A percentile compares a stretch with the other conserved stretches of the same genome.
phyloP scores from a whole-genome alignment of 2,797 vertebrate genomes.

The Hapalemur alaotrensis region DNA sequence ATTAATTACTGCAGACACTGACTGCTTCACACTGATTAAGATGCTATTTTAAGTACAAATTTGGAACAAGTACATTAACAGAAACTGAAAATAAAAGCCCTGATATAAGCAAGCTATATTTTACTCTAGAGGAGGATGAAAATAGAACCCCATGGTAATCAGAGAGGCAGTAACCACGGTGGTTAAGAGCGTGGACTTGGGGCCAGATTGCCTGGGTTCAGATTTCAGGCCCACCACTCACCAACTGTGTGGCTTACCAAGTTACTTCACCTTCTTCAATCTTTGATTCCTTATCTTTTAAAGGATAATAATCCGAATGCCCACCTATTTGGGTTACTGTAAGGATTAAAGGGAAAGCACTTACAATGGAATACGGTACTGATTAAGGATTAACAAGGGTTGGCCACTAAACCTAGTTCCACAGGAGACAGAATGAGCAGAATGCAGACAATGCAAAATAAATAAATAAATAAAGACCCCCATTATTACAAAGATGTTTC shows the following conservation, averaged over 20 bases:
- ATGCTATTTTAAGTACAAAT: constrained; percentile 14
- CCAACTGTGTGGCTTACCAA: not conserved
- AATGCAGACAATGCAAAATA: not conserved
- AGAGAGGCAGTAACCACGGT: not conserved
- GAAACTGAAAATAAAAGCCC: not conserved
- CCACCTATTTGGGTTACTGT: not conserved
- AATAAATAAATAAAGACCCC: not conserved
- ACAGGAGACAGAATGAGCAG: not conserved
- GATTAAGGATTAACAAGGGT: not conserved
- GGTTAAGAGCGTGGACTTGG: not conserved
- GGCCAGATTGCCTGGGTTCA: not conserved
- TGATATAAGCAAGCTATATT: not conserved
- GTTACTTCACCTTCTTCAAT: not conserved
- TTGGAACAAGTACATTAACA: constrained; percentile 2
- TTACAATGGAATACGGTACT: not conserved
- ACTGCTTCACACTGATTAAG: not conserved
- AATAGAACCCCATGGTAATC: not conserved
- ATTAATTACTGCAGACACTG: not conserved
- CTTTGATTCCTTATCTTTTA: not conserved
- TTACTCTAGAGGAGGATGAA: not conserved
- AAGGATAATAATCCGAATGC: not conserved
- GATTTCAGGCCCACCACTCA: not conserved
- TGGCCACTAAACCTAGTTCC: not conserved
- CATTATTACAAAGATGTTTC: not conserved
- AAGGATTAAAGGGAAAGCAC: not conserved